Base-by-base conservation (phyloP, 2,113 vertebrate genomes). In the Felis chaus region DNA sequence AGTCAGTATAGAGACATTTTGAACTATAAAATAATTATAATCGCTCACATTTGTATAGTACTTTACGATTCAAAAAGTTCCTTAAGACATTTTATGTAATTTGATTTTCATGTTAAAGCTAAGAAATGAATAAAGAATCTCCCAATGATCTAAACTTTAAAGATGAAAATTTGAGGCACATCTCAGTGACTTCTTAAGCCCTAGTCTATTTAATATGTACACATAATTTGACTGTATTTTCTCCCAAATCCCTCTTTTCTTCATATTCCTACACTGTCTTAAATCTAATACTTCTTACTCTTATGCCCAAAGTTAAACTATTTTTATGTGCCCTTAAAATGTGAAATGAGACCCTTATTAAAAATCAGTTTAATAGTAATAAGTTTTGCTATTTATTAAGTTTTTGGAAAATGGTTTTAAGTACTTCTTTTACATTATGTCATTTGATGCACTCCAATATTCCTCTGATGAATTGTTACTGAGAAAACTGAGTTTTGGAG, bases 1-100 rank as follows among this genome's bases (percentile, higher is more conserved):
- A 68, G n/a, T 95, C 13, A 71, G 16, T 41, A 53, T 33, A n/a
- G 18, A 90, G 73, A 81, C 39, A 92, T 48, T 73, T 89, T 85
- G 19, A 97, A 71, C 33, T 78, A 27, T 50, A 80, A 63, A 73
- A 89, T 80, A 69, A 63, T 68, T 45, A 97, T n/a, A 88, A 84
- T 55, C 68, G 1, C 8, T 81, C 57, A 85, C 21, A 82, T 89
- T 85, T 57, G 7, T 94, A 36, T 39, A 55, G 4, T 4, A 3
- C 1, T 81, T 91, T 68, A 33, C 5, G 82, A 61, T 74, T 53
- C 68, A 10, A 33, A 85, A 91, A 87, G 21, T 57, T 50, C 10
- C 81, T 25, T 55, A 41, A 66, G 13, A 55, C 3, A 85, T 10
- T 53, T 36, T 95, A 21, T 50, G 11, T 71, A 29, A 80, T 87